Evolutionary conservation across 2,797 vertebrate species (phyloP).

Genomic region (Chelon labrosus): DNA sequence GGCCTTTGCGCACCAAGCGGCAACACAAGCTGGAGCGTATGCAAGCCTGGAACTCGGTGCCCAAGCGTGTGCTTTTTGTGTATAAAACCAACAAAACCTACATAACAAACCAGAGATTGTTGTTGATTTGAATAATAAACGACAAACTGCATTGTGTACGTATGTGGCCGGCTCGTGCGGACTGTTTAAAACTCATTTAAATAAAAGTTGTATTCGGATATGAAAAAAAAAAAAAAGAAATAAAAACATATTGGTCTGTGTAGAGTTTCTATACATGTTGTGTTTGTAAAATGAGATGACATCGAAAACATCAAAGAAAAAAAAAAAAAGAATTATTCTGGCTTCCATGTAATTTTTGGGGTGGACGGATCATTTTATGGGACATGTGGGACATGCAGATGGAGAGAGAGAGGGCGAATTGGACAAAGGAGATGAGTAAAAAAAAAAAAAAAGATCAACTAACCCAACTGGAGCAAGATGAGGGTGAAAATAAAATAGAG

Average conservation of each 20-base stretch:
- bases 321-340: constrained; percentile 74
- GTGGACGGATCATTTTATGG: constrained; percentile 33
- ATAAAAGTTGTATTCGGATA: constrained; percentile 77
- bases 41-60: constrained; percentile 65
- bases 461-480: constrained; percentile 66
- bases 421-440: constrained; percentile 53
- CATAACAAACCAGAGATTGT: constrained; percentile 57
- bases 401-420: constrained; percentile 46
- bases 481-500: constrained; percentile 79
- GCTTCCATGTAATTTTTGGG: constrained; percentile 78
- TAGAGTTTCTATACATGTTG: constrained; percentile 86
- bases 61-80: constrained; percentile 76
- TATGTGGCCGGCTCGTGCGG: constrained; percentile 85
- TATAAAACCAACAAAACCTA: constrained; percentile 37
- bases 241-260: constrained; percentile 83
- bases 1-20: constrained; percentile 59
- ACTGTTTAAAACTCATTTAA: constrained; percentile 77
- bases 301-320: constrained; percentile 66
- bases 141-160: constrained; percentile 80
- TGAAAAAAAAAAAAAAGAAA: constrained; percentile 62
- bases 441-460: constrained; percentile 35
- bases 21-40: constrained; percentile 55
- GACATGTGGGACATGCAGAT: constrained; percentile 24
- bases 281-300: constrained; percentile 85
- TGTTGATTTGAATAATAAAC: constrained; percentile 64